Conservation (phyloP, 1,140 invertebrate genomes). For the Drosophila obscura region DNA sequence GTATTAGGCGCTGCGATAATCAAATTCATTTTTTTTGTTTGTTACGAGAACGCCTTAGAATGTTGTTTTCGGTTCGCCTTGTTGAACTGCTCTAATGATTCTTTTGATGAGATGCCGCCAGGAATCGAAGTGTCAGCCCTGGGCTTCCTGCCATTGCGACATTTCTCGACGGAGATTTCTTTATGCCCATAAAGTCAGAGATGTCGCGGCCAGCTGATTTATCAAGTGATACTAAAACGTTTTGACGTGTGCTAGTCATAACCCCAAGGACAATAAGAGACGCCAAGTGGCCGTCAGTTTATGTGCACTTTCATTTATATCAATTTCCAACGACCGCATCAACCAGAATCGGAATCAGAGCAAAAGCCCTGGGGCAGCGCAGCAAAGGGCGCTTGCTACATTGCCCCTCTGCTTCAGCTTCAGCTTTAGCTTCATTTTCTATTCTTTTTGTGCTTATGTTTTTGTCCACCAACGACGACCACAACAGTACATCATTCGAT, state of each 20-base stretch:
- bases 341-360: constrained; percentile 4
- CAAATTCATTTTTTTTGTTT: constrained; percentile 43
- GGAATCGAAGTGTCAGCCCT: constrained; percentile 32
- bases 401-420: too few species aligned
- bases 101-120: constrained; percentile 18
- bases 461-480: constrained; percentile 39
- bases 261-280: constrained; percentile 56
- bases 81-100: constrained; percentile 19
- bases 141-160: constrained; percentile 42
- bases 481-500: constrained; percentile 51
- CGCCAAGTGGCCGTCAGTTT: constrained; percentile 49
- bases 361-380: background rate
- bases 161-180: constrained; percentile 17
- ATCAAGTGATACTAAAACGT: constrained; percentile 65
- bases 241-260: constrained; percentile 59
- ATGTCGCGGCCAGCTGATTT: constrained; percentile 59
- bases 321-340: constrained; percentile 54
- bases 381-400: too few species aligned
- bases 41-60: constrained; percentile 37
- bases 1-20: constrained; percentile 59
- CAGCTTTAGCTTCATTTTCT: constrained; percentile 6
- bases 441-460: constrained; percentile 29
- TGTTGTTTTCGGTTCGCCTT: constrained; percentile 49
- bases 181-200: constrained; percentile 51
- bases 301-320: constrained; percentile 73